Conservation (phyloP, 2,113 vertebrate genomes). For the Micronisus gabar region DNA sequence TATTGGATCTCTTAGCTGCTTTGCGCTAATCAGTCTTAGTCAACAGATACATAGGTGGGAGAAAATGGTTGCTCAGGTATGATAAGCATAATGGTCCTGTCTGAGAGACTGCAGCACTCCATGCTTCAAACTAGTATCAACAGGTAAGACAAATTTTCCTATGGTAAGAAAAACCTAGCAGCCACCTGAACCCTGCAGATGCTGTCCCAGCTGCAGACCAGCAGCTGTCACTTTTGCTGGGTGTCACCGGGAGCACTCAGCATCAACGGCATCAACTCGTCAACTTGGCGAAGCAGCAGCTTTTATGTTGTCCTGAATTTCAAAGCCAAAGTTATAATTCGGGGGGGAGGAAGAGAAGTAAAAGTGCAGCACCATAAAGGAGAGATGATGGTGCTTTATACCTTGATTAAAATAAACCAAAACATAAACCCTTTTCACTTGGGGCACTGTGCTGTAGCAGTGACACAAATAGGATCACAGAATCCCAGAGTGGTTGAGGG, state of each 20-base stretch:
- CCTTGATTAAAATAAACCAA: neutral
- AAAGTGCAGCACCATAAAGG: neutral
- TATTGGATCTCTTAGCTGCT: neutral
- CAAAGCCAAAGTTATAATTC: neutral
- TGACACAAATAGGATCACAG: too few relatives aligned
- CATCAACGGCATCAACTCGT: rapidly evolving
- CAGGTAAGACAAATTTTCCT: neutral
- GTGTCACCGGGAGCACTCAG: neutral
- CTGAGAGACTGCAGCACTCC: neutral
- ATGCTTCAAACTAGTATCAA: too few relatives aligned
- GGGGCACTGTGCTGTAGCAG: neutral
- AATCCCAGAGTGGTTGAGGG: neutral
- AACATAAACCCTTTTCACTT: neutral
- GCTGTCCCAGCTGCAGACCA: neutral
- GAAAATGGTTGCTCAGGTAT: neutral
- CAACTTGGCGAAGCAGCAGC: neutral
- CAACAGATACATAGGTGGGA: neutral
- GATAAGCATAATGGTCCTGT: neutral
- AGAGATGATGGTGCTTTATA: neutral
- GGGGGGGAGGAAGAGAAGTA: neutral
- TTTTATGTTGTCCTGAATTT: neutral
- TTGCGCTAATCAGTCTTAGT: neutral
- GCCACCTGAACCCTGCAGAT: neutral
- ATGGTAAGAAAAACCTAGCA: neutral
- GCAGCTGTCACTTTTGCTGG: neutral